These are phyloP conservation scores for Actinia tenebrosa DNA, from an alignment of 64 coral and sea anemone species.

Conservation along the genomic window DNA sequence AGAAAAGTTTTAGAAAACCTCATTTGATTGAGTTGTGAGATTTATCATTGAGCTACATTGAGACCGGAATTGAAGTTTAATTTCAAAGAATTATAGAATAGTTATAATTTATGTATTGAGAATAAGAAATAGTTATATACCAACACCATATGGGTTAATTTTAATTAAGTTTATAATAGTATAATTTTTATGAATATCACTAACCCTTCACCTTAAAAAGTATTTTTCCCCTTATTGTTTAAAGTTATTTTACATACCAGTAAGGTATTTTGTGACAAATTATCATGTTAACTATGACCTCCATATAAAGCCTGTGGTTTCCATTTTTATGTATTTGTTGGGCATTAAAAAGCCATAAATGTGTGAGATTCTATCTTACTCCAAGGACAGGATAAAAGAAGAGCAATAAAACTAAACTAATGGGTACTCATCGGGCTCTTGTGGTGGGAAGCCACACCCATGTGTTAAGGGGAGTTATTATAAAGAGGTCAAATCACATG, in stretches of 20 bases:
- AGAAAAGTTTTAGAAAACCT: too few species aligned
- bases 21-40: background rate
- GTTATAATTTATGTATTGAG: background rate
- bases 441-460: background rate
- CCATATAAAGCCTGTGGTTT: background rate
- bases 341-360: too few species aligned
- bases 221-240: background rate
- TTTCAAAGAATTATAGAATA: background rate
- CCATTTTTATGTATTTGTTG: too few species aligned
- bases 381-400: too few species aligned
- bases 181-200: background rate
- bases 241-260: too few species aligned
- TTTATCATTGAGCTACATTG: background rate
- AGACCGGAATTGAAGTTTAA: background rate
- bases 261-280: background rate
- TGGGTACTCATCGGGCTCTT: background rate
- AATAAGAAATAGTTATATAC: too few species aligned
- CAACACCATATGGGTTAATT: background rate
- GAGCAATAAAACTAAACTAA: background rate
- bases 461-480: background rate
- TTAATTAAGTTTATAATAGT: background rate
- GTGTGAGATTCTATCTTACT: too few species aligned
- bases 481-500: background rate
- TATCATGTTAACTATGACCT: background rate
- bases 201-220: slow-evolving; percentile 17